Evolutionary conservation across 2,888 invertebrate genomes (phyloP).

Genomic region (Marronus borbonicus): DNA sequence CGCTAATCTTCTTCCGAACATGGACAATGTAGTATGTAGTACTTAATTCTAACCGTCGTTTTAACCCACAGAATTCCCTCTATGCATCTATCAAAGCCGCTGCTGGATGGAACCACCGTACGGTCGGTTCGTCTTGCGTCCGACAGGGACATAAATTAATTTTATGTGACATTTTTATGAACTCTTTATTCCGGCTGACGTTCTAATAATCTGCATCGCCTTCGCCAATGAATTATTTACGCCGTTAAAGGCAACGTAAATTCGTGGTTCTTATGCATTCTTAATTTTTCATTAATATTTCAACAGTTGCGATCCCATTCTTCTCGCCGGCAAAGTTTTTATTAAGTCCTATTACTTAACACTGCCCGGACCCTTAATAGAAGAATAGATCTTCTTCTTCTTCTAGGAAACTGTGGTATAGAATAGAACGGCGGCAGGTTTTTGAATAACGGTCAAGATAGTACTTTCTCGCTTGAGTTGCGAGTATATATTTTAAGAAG

Average conservation of each 20-base stretch:
- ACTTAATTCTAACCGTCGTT: no score
- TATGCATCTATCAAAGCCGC: no score
- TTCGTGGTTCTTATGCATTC: slow-evolving; percentile 30
- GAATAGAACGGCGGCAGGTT: not conserved
- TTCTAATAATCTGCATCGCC: slow-evolving; percentile 36
- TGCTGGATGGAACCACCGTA: not conserved
- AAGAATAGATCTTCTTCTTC: not conserved
- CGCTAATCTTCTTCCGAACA: no score
- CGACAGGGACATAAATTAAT: slow-evolving; percentile 43
- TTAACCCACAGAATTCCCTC: no score
- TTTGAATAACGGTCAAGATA: not conserved
- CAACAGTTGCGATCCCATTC: slow-evolving; percentile 7
- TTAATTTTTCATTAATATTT: slow-evolving; percentile 45
- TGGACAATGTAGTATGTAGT: no score
- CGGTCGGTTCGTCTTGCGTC: not conserved
- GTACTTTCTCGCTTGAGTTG: not conserved
- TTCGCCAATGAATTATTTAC: slow-evolving; percentile 40
- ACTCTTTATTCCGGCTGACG: slow-evolving; percentile 30
- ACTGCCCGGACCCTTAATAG: not conserved
- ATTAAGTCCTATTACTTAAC: not conserved
- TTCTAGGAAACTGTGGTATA: not conserved
- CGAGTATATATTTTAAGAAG: not conserved
- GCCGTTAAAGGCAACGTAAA: slow-evolving; percentile 18
- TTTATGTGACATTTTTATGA: slow-evolving; percentile 47
- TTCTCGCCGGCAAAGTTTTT: not conserved